phyloP scores from a whole-genome alignment of 2,888 invertebrate genomes.

The Marasmarcha lunaedactyla region DNA sequence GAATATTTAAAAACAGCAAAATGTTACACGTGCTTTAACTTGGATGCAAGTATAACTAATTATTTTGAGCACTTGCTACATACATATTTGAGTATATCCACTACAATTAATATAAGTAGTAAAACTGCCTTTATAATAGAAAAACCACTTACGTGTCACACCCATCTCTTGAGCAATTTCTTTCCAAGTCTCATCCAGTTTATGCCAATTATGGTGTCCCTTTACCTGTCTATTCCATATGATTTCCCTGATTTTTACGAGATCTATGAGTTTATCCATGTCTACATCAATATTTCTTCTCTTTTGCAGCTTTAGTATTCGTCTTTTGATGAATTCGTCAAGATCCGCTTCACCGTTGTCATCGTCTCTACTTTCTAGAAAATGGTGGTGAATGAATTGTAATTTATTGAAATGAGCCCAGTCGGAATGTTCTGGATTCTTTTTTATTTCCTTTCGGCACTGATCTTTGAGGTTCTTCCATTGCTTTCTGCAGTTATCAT shows the following conservation, averaged over 20 bases:
- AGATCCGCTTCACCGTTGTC: conserved; percentile 49
- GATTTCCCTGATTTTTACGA: conserved; percentile 45
- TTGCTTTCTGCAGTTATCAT: conserved; percentile 54
- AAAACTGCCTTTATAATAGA: too few species aligned
- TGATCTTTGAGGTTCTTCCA: conserved; percentile 66
- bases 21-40: too few species aligned
- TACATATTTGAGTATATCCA: too few species aligned
- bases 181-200: conserved; percentile 58
- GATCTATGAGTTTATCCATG: conserved; percentile 49
- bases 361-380: conserved; percentile 48
- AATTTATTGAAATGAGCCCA: conserved; percentile 58
- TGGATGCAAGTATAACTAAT: not conserved
- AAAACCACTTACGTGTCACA: conserved; percentile 48
- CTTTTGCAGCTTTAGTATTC: conserved; percentile 54
- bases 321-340: conserved; percentile 52
- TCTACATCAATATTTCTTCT: conserved; percentile 53
- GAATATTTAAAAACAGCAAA: too few species aligned
- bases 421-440: conserved; percentile 44
- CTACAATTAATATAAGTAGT: too few species aligned
- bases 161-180: conserved; percentile 53
- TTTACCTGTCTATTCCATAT: conserved; percentile 61
- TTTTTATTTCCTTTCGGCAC: conserved; percentile 62
- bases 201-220: conserved; percentile 62
- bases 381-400: conserved; percentile 55
- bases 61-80: conserved; percentile 5